Conservation (phyloP, 2,113 vertebrate species). For the Ochotona curzoniae region DNA sequence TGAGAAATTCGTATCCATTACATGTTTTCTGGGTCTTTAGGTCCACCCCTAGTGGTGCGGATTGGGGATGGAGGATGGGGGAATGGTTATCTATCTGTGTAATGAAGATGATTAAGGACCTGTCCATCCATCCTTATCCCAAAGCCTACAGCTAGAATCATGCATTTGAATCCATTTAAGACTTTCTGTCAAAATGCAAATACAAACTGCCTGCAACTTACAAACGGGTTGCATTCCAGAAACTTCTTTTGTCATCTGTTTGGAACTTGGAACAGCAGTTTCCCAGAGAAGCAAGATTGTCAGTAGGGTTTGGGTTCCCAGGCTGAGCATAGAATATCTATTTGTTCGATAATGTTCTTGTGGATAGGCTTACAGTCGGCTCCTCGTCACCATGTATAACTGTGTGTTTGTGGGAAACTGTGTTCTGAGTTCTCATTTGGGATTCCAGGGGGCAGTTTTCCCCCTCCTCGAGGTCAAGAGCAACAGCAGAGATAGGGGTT, state of each 20-base stretch:
- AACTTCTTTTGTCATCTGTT: slow-evolving; percentile 74
- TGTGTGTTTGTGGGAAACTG: slow-evolving; percentile 72
- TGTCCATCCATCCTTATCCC: neutral
- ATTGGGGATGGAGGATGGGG: neutral
- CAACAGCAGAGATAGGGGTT: slow-evolving; percentile 48
- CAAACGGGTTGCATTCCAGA: slow-evolving; percentile 69
- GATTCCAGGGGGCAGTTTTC: slow-evolving; percentile 55
- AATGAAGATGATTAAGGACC: neutral
- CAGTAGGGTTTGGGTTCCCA: slow-evolving; percentile 66
- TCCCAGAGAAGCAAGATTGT: slow-evolving; percentile 68
- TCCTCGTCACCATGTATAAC: slow-evolving; percentile 41
- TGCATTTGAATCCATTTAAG: slow-evolving; percentile 47
- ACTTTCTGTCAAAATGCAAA: slow-evolving; percentile 72
- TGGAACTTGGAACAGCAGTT: slow-evolving; percentile 62
- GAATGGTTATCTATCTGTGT: neutral
- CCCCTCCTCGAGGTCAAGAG: slow-evolving; percentile 12
- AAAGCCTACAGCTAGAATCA: neutral
- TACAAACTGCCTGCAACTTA: slow-evolving; percentile 59
- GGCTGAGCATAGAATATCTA: slow-evolving; percentile 70
- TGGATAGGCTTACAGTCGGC: slow-evolving; percentile 58
- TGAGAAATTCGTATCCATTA: slow-evolving; percentile 71
- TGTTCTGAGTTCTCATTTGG: slow-evolving; percentile 68
- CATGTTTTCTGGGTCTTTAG: slow-evolving; percentile 50
- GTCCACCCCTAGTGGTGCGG: neutral
- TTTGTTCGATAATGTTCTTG: slow-evolving; percentile 63